A percentile compares a stretch with the other conserved stretches of the same genome.
phyloP scores from a whole-genome alignment of 1,140 invertebrate genomes.

The Drosophila suzukii region DNA sequence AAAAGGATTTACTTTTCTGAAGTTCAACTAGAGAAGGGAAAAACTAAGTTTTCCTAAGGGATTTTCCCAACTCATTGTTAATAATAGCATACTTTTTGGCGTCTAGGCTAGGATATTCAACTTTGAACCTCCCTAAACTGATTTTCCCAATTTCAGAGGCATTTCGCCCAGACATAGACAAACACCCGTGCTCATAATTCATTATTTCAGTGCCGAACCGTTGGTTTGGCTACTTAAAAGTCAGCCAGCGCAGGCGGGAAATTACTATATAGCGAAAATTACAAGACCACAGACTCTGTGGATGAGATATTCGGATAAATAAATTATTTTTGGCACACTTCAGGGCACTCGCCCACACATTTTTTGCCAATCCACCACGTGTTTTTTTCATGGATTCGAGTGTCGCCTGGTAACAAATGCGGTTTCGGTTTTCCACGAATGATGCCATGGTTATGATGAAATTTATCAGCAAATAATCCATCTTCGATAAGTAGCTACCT shows the following conservation, averaged over 20 bases:
- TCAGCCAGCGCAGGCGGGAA: constrained; percentile 45
- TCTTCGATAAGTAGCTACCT: constrained; percentile 37
- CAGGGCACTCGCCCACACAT: constrained; percentile 5
- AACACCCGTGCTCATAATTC: constrained; percentile 40
- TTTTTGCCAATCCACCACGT: constrained; percentile 12
- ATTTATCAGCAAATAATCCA: constrained; percentile 42
- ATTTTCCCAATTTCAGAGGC: constrained; percentile 1
- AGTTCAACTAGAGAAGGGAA: no score
- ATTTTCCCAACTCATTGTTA: not conserved
- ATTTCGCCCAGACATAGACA: constrained; percentile 9
- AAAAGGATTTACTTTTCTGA: no score
- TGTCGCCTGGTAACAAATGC: constrained; percentile 45
- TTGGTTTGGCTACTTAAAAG: constrained; percentile 44
- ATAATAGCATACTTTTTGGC: constrained; percentile 5
- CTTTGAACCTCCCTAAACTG: constrained; percentile 23
- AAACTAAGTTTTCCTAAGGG: not conserved
- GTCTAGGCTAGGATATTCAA: constrained; percentile 24
- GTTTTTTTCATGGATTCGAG: constrained; percentile 6
- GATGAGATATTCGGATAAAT: constrained; percentile 55
- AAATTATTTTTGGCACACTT: constrained; percentile 77
- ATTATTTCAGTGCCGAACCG: constrained; percentile 35
- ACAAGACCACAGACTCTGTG: constrained; percentile 22
- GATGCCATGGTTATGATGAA: constrained; percentile 56
- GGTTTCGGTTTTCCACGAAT: constrained; percentile 29
- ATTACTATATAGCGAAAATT: constrained; percentile 33